Evolutionary conservation across 2,888 invertebrate species (phyloP).

Genomic region (Galeopsomyia nigrocyanea): DNA sequence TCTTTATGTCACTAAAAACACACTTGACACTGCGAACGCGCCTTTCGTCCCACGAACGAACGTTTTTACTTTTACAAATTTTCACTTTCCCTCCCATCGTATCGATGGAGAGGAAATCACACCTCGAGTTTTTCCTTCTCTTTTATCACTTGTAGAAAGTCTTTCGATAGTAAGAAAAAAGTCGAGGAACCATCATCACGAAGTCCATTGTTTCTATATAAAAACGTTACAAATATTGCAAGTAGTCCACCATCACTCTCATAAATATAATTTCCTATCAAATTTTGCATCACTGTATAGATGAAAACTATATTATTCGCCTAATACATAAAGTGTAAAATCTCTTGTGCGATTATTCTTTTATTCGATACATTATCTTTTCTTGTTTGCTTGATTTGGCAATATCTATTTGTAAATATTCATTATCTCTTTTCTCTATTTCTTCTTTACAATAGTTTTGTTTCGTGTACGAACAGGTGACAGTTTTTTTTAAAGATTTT

Average conservation of each 20-base stretch:
- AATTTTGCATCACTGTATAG: conserved; percentile 52
- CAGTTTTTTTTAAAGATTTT: conserved; percentile 24
- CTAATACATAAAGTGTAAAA: conserved; percentile 24
- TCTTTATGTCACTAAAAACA: conserved; percentile 33
- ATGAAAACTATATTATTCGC: conserved; percentile 12
- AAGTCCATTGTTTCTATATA: conserved; percentile 16
- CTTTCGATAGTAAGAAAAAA: conserved; percentile 7
- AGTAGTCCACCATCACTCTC: conserved; percentile 18
- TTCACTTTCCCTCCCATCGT: conserved; percentile 7
- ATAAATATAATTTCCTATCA: conserved; percentile 51
- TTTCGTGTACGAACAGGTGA: conserved; percentile 11
- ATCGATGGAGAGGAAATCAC: not conserved
- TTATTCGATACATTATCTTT: not conserved
- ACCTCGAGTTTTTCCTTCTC: not conserved
- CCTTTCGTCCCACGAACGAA: conserved; percentile 41
- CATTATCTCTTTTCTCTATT: not conserved
- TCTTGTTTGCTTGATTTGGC: conserved; percentile 22
- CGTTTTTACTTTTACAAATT: conserved; percentile 2
- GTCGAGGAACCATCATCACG: conserved; percentile 2
- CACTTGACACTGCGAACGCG: conserved; percentile 41
- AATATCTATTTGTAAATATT: conserved; percentile 27
- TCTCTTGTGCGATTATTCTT: not conserved
- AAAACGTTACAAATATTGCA: conserved; percentile 41
- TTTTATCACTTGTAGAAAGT: conserved; percentile 17
- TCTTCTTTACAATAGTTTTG: conserved; percentile 18